Base-by-base conservation (phyloP, 2,797 vertebrate genomes). In the Uromys caudimaculatus region DNA sequence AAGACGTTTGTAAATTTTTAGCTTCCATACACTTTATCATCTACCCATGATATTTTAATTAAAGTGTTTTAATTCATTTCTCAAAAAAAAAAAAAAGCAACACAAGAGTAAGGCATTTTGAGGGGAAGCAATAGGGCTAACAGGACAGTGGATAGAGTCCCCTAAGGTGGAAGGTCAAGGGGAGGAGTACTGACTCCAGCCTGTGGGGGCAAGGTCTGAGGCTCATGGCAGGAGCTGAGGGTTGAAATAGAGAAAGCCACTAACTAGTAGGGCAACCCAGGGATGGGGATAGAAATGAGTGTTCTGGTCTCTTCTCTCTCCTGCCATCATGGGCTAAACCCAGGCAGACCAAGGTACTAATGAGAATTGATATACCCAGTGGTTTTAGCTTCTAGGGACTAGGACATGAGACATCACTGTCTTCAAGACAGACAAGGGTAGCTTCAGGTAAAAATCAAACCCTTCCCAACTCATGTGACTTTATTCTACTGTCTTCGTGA, bases 1-100 rank as follows among this genome's bases (percentile, higher is more conserved):
- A 99, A 99, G 98, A 98, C 98, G 99, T 99, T 99, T 99, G 98
- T 98, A 98, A 98, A 98, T 99, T 99, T 99, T 98, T 98, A 98
- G 98, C 99, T 99, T 99, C 98, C 98, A 98, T 98, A 99, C 98
- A 98, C 98, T 99, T 98, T 98, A 98, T 91, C 98, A 98, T 97
- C 98, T 99, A 99, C 99, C 98, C 98, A 97, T 98, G 98, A 98
- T 97, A 98, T 98, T 99, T 99, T 98, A 98, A 98, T 98, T 95
- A 95, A 98, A 98, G 97, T 97, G 91, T 98, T 98, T 98, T 98
- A 98, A 98, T 97, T 98, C 97, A 96, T 98, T 98, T 98, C 95
- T 97, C 94, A 35, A 47, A 84, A 32, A 50, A 47, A 6, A 13
- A 19, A 86, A 35, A 83, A 41, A 50, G 27, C 50, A 96, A 27